A percentile compares a stretch with the other conserved stretches of the same genome.
phyloP scores from a whole-genome alignment of 2,113 vertebrate genomes.

The Ictalurus punctatus region DNA sequence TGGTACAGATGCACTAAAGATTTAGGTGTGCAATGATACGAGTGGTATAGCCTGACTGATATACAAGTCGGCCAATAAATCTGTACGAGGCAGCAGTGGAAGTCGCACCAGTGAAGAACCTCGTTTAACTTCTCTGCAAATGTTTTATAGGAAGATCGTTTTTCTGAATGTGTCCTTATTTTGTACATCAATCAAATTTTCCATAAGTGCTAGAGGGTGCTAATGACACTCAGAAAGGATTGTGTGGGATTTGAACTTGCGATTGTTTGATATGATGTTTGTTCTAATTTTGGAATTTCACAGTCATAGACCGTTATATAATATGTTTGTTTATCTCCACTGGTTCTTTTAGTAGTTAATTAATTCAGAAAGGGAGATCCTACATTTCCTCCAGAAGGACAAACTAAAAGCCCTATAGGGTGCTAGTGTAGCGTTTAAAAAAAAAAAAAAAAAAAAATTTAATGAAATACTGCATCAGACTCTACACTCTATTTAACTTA shows the following conservation, averaged over 20 bases:
- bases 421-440: background rate
- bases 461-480: background rate
- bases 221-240: background rate
- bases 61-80: background rate
- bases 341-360: background rate
- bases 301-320: background rate
- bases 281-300: background rate
- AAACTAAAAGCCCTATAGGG: background rate
- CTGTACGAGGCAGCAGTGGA: background rate
- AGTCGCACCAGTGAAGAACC: background rate
- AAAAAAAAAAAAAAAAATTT: too few species aligned
- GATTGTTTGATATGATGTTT: background rate
- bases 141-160: background rate
- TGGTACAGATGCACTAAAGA: background rate
- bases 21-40: background rate
- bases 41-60: background rate
- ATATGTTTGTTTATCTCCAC: background rate
- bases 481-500: too few species aligned
- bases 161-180: background rate
- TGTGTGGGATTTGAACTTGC: background rate
- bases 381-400: background rate
- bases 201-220: background rate
- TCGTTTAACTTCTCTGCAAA: background rate
- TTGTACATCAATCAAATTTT: background rate
- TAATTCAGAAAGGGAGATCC: background rate